Percentiles rank a stretch among this genome's conserved stretches.
Evolutionary conservation across 2,797 vertebrate genomes (phyloP).

Genomic region (Ambastaia sidthimunki): DNA sequence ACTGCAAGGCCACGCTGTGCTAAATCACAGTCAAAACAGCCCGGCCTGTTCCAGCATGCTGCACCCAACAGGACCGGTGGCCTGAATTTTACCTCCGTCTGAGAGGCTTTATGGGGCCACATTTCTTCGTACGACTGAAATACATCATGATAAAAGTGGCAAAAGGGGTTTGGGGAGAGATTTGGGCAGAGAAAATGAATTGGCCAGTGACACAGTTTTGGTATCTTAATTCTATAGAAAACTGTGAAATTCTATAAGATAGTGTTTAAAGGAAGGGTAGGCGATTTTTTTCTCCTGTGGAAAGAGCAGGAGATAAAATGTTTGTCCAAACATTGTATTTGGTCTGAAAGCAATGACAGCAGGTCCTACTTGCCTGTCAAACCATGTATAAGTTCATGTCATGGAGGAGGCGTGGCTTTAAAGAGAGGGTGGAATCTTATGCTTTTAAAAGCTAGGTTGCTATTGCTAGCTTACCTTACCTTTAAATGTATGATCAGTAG

Average conservation of each 20-base stretch:
- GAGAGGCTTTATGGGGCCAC: not conserved
- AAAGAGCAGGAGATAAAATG: no score
- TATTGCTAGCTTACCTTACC: no score
- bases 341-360: no score
- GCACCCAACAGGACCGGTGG: conserved; percentile 9
- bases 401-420: no score
- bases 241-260: not conserved
- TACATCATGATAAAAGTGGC: conserved; percentile 20
- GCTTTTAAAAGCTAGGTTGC: no score
- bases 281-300: no score
- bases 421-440: no score
- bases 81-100: conserved; percentile 22
- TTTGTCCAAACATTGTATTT: no score
- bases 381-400: no score
- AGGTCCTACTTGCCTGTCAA: no score
- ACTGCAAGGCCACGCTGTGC: conserved; percentile 33
- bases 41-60: conserved; percentile 20
- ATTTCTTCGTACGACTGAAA: not conserved
- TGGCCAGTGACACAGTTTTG: not conserved
- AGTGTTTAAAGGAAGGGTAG: not conserved
- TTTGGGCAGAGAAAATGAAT: not conserved
- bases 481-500: no score
- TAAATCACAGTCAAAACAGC: conserved; percentile 50
- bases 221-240: not conserved
- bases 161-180: conserved; percentile 9